Conservation (phyloP, 2,797 vertebrate species). For the Siniperca obscura region DNA sequence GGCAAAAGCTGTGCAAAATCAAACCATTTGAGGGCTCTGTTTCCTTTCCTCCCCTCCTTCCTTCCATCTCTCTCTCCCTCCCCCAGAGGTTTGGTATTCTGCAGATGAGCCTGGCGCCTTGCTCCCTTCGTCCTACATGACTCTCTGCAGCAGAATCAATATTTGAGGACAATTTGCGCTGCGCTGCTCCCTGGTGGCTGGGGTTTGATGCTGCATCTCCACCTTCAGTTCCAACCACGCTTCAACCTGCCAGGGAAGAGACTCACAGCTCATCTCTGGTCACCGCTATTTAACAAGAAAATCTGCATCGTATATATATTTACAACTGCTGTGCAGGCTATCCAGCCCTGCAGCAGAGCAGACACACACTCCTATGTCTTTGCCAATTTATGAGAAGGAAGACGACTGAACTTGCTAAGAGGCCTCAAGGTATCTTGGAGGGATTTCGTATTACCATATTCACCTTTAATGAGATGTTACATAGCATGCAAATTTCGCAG, state of each 20-base stretch:
- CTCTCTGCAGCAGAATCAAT: conserved; percentile 81
- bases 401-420: conserved; percentile 37
- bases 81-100: conserved; percentile 65
- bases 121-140: conserved; percentile 59
- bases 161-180: conserved; percentile 81
- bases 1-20: conserved; percentile 28
- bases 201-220: conserved; percentile 66
- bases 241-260: conserved; percentile 36
- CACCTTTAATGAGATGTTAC: conserved; percentile 67
- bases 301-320: conserved; percentile 52
- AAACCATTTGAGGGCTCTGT: conserved; percentile 41
- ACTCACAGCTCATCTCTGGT: conserved; percentile 61
- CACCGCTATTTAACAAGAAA: conserved; percentile 57
- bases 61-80: conserved; percentile 1
- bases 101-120: conserved; percentile 72
- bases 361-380: conserved; percentile 26
- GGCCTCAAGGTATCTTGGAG: conserved; percentile 65
- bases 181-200: conserved; percentile 74
- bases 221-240: conserved; percentile 42
- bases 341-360: conserved; percentile 42
- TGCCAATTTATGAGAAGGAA: conserved; percentile 63
- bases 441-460: conserved; percentile 67
- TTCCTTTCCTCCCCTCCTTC: conserved; percentile 20
- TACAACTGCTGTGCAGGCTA: conserved; percentile 32
- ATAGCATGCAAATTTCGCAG: conserved; percentile 53